phyloP scores from a whole-genome alignment of 92 coral and sea anemone genomes.

The Phenganax subtilis region DNA sequence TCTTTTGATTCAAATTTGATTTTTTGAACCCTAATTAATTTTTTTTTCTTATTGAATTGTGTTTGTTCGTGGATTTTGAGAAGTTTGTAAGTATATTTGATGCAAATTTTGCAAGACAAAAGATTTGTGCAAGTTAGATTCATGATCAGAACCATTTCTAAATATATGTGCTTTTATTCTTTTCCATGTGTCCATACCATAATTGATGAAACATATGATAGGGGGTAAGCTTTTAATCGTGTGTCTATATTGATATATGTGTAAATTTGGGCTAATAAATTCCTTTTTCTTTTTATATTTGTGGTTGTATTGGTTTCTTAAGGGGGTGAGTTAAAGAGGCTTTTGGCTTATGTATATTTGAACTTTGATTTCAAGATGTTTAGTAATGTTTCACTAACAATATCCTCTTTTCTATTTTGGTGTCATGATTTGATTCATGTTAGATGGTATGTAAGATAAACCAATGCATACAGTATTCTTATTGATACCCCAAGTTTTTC shows the following conservation, averaged over 20 bases:
- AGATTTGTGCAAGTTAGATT: no score
- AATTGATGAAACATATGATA: background rate
- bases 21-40: background rate
- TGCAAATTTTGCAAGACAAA: background rate
- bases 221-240: conserved; percentile 1
- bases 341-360: background rate
- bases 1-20: background rate
- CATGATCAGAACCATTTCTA: background rate
- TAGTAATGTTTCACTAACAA: background rate
- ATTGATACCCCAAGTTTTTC: background rate
- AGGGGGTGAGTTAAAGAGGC: conserved; percentile 2
- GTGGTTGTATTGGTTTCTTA: conserved; percentile 5
- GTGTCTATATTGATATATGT: background rate
- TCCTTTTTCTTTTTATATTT: background rate
- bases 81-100: background rate
- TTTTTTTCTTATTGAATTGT: conserved; percentile 17
- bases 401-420: conserved; percentile 35
- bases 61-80: no score
- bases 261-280: background rate
- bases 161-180: background rate
- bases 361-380: background rate
- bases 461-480: no score
- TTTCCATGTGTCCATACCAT: background rate
- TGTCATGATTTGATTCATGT: conserved; percentile 48
- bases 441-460: no score